phyloP scores from a whole-genome alignment of 2,888 invertebrate genomes.

The Limnephilus auricula region DNA sequence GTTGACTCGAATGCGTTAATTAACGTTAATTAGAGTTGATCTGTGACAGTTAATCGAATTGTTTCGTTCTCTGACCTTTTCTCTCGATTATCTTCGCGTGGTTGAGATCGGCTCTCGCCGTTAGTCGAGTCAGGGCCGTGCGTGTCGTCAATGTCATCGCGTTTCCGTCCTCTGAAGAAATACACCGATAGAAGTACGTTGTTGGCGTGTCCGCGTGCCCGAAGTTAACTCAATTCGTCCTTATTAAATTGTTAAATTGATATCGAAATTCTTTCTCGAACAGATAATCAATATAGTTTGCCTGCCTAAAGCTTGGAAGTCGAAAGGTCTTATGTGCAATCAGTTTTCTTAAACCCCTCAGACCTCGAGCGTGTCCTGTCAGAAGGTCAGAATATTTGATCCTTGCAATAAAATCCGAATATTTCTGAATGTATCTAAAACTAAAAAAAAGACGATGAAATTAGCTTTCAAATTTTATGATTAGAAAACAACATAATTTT shows the following conservation, averaged over 20 bases:
- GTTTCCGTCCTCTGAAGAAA: not conserved
- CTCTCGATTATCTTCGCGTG: not conserved
- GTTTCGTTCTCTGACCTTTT: not conserved
- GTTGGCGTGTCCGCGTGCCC: not conserved
- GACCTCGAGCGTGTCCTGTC: too few species aligned
- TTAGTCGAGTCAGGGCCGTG: slow-evolving; percentile 2
- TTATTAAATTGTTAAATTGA: not conserved
- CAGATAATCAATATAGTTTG: too few species aligned
- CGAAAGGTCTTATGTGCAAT: too few species aligned
- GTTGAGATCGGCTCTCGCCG: not conserved
- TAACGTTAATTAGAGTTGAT: not conserved
- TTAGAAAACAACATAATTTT: too few species aligned
- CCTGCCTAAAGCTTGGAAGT: too few species aligned
- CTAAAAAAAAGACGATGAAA: too few species aligned
- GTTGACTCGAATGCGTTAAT: not conserved
- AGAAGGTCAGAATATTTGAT: too few species aligned
- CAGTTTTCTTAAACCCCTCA: too few species aligned
- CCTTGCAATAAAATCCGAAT: too few species aligned
- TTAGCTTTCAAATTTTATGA: too few species aligned
- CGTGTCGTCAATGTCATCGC: not conserved
- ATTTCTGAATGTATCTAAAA: too few species aligned
- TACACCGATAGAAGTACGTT: not conserved
- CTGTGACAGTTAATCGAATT: not conserved
- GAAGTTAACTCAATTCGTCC: not conserved
- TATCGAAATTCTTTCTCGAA: not conserved